Evolutionary conservation across 2,888 invertebrate genomes (phyloP).

Genomic region (Nemoura dubitans): DNA sequence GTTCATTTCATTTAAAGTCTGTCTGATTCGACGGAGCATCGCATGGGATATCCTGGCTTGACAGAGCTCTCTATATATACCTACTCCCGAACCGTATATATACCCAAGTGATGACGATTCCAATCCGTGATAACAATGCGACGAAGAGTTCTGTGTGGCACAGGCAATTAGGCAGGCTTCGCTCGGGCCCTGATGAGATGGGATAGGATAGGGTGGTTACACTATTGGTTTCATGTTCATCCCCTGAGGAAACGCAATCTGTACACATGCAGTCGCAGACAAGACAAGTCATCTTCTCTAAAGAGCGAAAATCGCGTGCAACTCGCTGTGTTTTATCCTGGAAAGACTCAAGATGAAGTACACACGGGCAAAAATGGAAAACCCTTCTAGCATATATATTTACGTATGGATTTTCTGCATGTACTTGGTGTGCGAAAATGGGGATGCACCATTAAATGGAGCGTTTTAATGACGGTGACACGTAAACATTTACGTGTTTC

Average conservation of each 20-base stretch:
- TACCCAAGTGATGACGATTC: slow-evolving; percentile 16
- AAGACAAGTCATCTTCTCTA: background rate
- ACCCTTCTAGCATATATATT: background rate
- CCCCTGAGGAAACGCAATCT: background rate
- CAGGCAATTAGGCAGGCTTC: slow-evolving; percentile 19
- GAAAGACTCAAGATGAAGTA: background rate
- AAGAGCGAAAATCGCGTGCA: background rate
- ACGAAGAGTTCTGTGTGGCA: slow-evolving; percentile 2
- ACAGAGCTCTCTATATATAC: background rate
- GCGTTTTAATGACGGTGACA: too few relatives aligned
- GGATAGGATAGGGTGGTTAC: background rate
- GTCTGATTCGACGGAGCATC: background rate
- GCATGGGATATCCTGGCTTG: background rate
- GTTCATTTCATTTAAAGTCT: background rate
- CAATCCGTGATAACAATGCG: slow-evolving; percentile 14
- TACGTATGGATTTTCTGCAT: background rate
- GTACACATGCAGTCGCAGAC: background rate
- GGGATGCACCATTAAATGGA: background rate
- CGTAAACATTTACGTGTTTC: too few relatives aligned
- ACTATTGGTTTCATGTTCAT: background rate
- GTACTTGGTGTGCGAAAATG: background rate
- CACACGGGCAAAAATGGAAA: background rate
- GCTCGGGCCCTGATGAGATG: background rate
- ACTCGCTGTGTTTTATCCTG: background rate
- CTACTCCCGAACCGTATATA: background rate